Conservation (phyloP, 1,140 invertebrate species). For the Drosophila pseudoananassae region DNA sequence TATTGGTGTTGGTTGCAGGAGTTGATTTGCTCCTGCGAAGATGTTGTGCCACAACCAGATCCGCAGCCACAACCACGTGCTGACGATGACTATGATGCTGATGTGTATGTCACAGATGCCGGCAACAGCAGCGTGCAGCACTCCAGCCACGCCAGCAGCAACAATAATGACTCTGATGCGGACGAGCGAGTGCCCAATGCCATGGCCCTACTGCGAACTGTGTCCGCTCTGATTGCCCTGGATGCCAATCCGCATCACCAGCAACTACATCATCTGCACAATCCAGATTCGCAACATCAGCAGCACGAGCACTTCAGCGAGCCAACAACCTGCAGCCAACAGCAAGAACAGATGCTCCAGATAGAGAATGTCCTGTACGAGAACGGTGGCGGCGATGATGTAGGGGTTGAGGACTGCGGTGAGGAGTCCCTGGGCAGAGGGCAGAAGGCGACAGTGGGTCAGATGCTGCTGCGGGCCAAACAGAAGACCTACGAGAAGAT, state of each 20-base stretch:
- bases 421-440: conserved; percentile 29
- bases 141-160: conserved; percentile 33
- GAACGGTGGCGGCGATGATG: conserved; percentile 58
- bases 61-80: conserved; percentile 54
- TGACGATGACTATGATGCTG: conserved; percentile 78
- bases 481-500: conserved; percentile 81
- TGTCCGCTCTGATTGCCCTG: conserved; percentile 76
- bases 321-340: conserved; percentile 79
- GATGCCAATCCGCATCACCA: conserved; percentile 83
- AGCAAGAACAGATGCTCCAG: conserved; percentile 82
- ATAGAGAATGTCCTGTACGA: conserved; percentile 68
- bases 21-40: conserved; percentile 89
- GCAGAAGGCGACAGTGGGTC: conserved; percentile 50
- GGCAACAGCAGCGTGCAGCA: conserved; percentile 18
- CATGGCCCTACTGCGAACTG: conserved; percentile 75
- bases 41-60: conserved; percentile 86
- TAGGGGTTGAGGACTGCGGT: conserved; percentile 31
- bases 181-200: conserved; percentile 64
- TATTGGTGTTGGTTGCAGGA: conserved; percentile 89
- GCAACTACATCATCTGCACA: conserved; percentile 67
- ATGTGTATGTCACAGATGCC: conserved; percentile 72
- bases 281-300: conserved; percentile 73
- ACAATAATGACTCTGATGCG: conserved; percentile 43
- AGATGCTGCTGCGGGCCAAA: conserved; percentile 74
- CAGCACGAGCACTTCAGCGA: conserved; percentile 72